Evolutionary conservation across 2,797 vertebrate genomes (phyloP).

Genomic region (Okamejei kenojei): DNA sequence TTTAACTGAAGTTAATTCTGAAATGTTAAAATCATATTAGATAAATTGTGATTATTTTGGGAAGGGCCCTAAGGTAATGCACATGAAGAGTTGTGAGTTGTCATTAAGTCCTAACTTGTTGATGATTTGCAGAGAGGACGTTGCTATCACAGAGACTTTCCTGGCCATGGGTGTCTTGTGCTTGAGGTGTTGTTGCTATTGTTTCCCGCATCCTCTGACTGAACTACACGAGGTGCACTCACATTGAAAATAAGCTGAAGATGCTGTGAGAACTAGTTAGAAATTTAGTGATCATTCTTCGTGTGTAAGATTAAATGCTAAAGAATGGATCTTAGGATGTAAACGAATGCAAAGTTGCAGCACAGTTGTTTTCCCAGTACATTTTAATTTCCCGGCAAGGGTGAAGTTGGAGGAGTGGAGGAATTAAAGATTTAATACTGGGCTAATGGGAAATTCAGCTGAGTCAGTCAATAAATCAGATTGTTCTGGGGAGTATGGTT

Average conservation of each 20-base stretch:
- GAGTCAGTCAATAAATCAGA: background rate
- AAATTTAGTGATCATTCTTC: background rate
- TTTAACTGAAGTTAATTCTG: background rate
- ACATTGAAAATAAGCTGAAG: background rate
- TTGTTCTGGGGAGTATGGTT: background rate
- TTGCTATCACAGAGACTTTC: background rate
- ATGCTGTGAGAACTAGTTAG: background rate
- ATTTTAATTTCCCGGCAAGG: background rate
- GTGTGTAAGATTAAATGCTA: background rate
- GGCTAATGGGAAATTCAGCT: background rate
- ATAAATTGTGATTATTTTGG: background rate
- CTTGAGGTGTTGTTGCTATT: background rate
- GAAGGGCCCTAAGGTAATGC: background rate
- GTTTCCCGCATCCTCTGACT: background rate
- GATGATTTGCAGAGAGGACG: background rate
- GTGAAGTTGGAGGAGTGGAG: background rate
- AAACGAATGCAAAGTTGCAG: background rate
- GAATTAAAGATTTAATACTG: background rate
- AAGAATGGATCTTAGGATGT: background rate
- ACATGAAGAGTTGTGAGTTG: background rate
- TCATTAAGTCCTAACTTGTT: background rate
- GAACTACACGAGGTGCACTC: background rate
- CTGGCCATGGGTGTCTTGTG: background rate
- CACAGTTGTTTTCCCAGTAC: background rate
- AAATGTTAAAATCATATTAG: background rate